These are phyloP conservation scores for Helostoma temminkii DNA, from an alignment of 2,797 vertebrate genomes.

Conservation along the genomic window DNA sequence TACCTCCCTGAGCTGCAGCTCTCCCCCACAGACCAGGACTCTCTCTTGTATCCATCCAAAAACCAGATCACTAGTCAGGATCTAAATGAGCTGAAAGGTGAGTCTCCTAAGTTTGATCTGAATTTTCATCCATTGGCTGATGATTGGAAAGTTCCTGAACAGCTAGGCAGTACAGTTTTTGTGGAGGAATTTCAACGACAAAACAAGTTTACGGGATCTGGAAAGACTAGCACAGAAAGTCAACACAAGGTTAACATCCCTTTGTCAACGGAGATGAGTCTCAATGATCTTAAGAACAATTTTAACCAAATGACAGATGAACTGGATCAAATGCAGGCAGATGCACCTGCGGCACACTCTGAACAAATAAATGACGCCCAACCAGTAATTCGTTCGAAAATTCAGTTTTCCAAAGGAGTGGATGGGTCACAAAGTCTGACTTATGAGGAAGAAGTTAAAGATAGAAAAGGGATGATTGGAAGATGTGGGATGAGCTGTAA, in stretches of 20 bases:
- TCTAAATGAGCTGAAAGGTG: neutral
- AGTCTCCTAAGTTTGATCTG: neutral
- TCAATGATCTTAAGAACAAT: neutral
- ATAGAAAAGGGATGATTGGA: neutral
- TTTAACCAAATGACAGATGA: neutral
- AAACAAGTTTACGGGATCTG: constrained; percentile 7
- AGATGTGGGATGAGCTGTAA: neutral
- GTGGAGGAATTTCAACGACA: constrained; percentile 17
- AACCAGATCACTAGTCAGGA: neutral
- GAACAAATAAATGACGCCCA: neutral
- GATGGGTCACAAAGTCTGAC: constrained; percentile 65
- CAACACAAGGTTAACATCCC: neutral
- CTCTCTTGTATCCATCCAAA: neutral
- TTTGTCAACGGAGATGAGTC: neutral
- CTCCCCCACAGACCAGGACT: neutral
- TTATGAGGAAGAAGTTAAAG: constrained; percentile 73
- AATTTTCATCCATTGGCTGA: constrained; percentile 5
- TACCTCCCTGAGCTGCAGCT: neutral
- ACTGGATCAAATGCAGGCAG: neutral
- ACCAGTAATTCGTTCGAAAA: constrained; percentile 58
- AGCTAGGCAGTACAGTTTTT: neutral
- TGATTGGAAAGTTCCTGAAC: neutral
- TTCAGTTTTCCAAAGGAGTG: constrained; percentile 54
- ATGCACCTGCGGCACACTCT: neutral
- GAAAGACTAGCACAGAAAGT: neutral